These are phyloP conservation scores for Bombus soroeensis DNA, from an alignment of 1,140 invertebrate genomes.

Conservation along the genomic window DNA sequence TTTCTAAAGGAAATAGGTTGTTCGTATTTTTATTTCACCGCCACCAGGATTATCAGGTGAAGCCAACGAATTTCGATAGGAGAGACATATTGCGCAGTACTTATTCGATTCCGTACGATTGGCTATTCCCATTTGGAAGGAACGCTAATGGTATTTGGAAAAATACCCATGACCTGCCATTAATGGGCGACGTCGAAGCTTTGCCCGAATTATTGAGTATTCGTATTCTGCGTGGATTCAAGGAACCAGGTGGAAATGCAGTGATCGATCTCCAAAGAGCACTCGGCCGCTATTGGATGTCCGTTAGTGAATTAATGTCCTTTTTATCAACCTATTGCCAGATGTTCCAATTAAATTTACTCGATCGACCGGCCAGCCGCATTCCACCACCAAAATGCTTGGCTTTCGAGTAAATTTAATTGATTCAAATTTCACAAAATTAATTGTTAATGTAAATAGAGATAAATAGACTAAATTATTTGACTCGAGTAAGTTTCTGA, in stretches of 20 bases:
- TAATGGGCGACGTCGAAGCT: conserved; percentile 39
- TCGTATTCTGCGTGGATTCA: conserved; percentile 57
- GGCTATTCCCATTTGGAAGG: conserved; percentile 75
- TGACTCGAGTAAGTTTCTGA: too few species aligned
- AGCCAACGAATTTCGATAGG: conserved; percentile 52
- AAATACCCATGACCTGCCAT: conserved; percentile 57
- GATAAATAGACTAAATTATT: neutral
- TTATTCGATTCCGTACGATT: conserved; percentile 73
- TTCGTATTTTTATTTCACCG: neutral
- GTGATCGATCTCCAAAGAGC: conserved; percentile 68
- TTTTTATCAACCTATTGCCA: conserved; percentile 16
- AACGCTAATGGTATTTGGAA: conserved; percentile 64
- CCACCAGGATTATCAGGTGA: neutral
- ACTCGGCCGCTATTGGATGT: conserved; percentile 68
- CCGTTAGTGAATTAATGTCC: conserved; percentile 51
- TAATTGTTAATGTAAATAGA: neutral
- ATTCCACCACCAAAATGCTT: neutral
- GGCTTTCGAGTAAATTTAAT: neutral
- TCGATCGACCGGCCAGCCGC: too few species aligned
- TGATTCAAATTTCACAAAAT: neutral
- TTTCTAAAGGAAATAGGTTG: neutral
- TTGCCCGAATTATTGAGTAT: conserved; percentile 47
- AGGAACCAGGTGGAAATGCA: conserved; percentile 52
- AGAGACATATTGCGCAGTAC: conserved; percentile 67
- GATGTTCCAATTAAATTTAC: conserved; percentile 34